These are phyloP conservation scores for Podarcis raffonei DNA, from an alignment of 2,113 vertebrate genomes.

Conservation along the genomic window DNA sequence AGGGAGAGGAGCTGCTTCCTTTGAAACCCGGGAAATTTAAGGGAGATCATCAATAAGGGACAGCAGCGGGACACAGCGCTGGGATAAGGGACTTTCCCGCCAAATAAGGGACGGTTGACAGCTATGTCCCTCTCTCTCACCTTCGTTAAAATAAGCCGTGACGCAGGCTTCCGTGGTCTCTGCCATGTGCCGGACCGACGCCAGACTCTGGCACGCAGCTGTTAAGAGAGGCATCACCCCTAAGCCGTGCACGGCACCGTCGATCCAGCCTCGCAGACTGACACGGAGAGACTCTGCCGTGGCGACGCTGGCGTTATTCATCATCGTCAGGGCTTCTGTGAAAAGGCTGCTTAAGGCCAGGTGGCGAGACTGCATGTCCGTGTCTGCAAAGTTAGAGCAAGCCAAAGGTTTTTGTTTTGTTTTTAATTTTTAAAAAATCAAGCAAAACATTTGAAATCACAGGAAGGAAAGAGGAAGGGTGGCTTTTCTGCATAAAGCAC, in stretches of 20 bases:
- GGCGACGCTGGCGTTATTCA: slow-evolving; percentile 85
- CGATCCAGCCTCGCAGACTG: slow-evolving; percentile 85
- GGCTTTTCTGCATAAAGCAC: too few species aligned
- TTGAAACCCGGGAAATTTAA: too few species aligned
- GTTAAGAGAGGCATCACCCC: slow-evolving; percentile 91
- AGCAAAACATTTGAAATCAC: rapidly evolving
- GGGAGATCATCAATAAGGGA: too few species aligned
- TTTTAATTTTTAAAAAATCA: rapidly evolving
- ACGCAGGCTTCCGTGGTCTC: slow-evolving; percentile 93
- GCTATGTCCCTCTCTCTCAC: slow-evolving; percentile 59
- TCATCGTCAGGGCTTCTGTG: slow-evolving; percentile 84
- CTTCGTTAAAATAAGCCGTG: slow-evolving; percentile 86
- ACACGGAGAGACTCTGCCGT: slow-evolving; percentile 87
- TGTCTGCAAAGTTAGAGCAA: slow-evolving; percentile 77
- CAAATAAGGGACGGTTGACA: too few species aligned
- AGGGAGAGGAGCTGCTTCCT: too few species aligned
- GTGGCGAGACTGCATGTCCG: slow-evolving; percentile 87
- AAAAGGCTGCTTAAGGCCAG: slow-evolving; percentile 93
- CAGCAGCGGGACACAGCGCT: too few species aligned
- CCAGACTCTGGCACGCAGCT: slow-evolving; percentile 89
- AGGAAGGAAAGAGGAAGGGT: neutral
- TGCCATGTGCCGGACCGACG: slow-evolving; percentile 94
- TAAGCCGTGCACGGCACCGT: slow-evolving; percentile 79
- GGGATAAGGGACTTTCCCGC: too few species aligned
- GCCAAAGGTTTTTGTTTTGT: too few species aligned